A percentile compares a stretch with the other conserved stretches of the same genome.
phyloP scores from a whole-genome alignment of 1,140 invertebrate species.

The Whitmania pigra region DNA sequence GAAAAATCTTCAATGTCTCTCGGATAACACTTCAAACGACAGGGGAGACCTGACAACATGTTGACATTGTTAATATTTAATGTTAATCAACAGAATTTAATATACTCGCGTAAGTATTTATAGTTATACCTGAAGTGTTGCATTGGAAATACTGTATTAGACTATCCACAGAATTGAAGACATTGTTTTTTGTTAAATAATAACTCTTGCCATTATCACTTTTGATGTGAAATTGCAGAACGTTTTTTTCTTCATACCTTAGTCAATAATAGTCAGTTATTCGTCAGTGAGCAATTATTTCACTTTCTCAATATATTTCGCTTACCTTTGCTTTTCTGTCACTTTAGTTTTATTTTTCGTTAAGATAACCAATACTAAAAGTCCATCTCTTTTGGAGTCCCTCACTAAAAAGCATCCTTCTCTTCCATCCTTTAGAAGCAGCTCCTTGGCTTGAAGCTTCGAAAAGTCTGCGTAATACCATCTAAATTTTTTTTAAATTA shows the following conservation, averaged over 20 bases:
- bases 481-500: conserved; percentile 43
- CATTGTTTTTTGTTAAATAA: too few relatives aligned
- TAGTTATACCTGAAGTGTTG: too few relatives aligned
- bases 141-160: too few relatives aligned
- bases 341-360: conserved; percentile 49
- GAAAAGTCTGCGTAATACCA: conserved; percentile 93
- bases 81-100: too few relatives aligned
- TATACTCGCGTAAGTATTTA: too few relatives aligned
- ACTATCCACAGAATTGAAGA: too few relatives aligned
- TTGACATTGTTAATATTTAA: too few relatives aligned
- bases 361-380: conserved; percentile 80
- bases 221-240: neutral
- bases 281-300: neutral
- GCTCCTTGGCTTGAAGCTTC: conserved; percentile 70
- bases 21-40: neutral
- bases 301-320: neutral
- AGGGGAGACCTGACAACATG: neutral
- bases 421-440: conserved; percentile 78
- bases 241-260: neutral
- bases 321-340: too few relatives aligned
- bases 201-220: neutral
- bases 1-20: neutral
- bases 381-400: conserved; percentile 78
- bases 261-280: neutral
- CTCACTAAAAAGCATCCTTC: conserved; percentile 92